phyloP scores from a whole-genome alignment of 2,797 vertebrate genomes.

The Microtus agrestis region DNA sequence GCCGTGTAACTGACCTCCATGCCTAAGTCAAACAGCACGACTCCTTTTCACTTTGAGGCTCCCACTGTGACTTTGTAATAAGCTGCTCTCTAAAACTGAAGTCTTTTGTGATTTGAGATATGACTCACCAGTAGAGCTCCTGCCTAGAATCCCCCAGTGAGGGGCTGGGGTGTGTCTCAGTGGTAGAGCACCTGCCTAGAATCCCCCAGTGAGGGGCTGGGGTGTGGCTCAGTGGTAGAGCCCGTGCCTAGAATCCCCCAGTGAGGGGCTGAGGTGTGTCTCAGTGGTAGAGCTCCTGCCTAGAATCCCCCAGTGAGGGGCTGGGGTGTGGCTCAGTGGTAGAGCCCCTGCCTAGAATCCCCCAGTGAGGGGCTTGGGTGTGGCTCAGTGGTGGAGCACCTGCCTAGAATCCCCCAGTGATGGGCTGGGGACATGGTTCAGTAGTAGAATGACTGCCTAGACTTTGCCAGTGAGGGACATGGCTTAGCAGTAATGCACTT shows the following conservation, averaged over 20 bases:
- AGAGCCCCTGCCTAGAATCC: not conserved
- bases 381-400: not conserved
- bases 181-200: not conserved
- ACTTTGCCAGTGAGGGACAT: not conserved
- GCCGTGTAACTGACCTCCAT: not conserved
- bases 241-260: not conserved
- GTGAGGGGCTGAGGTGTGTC: not conserved
- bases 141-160: not conserved
- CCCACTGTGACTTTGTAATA: not conserved
- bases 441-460: not conserved
- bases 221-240: not conserved
- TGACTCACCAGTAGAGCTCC: not conserved
- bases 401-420: not conserved
- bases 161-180: not conserved
- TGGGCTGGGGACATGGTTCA: not conserved
- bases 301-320: not conserved
- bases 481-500: not conserved
- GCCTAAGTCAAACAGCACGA: not conserved
- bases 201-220: not conserved
- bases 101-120: not conserved
- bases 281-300: not conserved
- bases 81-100: not conserved
- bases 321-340: not conserved
- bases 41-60: not conserved
- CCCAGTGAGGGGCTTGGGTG: not conserved